Base-by-base conservation (phyloP, 2,888 invertebrate species). In the Antheraea yamamai region DNA sequence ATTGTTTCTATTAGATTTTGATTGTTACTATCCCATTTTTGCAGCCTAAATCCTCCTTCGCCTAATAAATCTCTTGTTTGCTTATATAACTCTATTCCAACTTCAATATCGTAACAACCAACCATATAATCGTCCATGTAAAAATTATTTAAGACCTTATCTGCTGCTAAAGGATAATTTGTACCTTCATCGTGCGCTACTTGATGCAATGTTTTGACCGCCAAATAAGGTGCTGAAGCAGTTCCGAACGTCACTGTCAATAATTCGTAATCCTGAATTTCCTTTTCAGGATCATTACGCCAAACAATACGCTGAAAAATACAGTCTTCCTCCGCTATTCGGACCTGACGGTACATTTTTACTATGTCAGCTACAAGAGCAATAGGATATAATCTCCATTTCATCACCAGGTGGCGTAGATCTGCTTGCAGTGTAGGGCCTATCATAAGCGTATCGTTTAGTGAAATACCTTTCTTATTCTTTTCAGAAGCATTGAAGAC, bases 331-430 rank as follows among this genome's bases (percentile, higher is more conserved):
- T 78, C 77, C 18, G 71, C 35, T 8, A 84, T 76, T 20, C 68
- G 64, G 14, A 83, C 78, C 73, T 80, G 79, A 0, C 84, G 76
- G 73, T 82, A 85, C 82, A 85, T 85, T 77, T 85, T 82, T 20
- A 78, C 73, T 14, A 83, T 77, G 74, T 81, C 83, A 3, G 80
- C 79, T 1, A 80, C 80, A 16, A 84, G 58, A 20, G 71, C 47
- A 14, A 78, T 73, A 1, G 73, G 72, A 72, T 76, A 47, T 3
- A 23, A n/a, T 73, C 78, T 71, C 77, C 77, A 77, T n/a, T 68
- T 39, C 55, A 75, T 20, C 7, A 77, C 35, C 4, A 75, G n/a
- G 58, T 75, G 75, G 0, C 76, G 74, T 12, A 76, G 61, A 30
- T 76, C 78, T 20, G 74, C 58, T 66, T 76, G 76, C 16, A 78